A percentile compares a stretch with the other conserved stretches of the same genome.
Conservation (phyloP, 2,113 vertebrate species). For the Xyrauchen texanus region DNA sequence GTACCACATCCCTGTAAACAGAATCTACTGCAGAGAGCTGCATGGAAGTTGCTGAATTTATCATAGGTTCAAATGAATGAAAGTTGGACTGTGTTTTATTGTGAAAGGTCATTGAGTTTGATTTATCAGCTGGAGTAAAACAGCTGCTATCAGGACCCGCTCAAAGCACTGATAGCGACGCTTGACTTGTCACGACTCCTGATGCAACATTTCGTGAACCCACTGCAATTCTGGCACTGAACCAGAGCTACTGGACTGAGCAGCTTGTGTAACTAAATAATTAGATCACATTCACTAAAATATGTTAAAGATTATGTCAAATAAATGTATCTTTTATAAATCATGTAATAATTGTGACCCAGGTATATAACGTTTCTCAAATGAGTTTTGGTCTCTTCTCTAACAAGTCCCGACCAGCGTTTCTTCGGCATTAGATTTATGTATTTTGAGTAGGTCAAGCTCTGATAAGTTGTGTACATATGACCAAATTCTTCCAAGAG, state of each 20-base stretch:
- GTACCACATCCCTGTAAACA: not conserved
- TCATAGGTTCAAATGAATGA: not conserved
- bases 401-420: not conserved
- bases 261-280: too few species aligned
- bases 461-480: not conserved
- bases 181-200: not conserved
- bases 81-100: not conserved
- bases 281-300: too few species aligned
- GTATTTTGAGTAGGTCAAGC: not conserved
- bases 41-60: not conserved
- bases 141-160: conserved; percentile 9
- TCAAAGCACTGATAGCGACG: conserved; percentile 3
- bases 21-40: not conserved
- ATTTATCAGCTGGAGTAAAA: conserved; percentile 18
- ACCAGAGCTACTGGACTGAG: too few species aligned
- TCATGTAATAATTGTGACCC: too few species aligned
- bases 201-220: not conserved
- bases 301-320: too few species aligned
- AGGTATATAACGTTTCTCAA: too few species aligned
- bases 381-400: too few species aligned
- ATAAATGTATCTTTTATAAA: too few species aligned
- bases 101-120: conserved; percentile 28
- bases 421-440: not conserved
- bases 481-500: not conserved
- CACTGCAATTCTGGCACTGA: not conserved